Base-by-base conservation (phyloP, 2,797 vertebrate genomes). In the Silurus aristotelis region DNA sequence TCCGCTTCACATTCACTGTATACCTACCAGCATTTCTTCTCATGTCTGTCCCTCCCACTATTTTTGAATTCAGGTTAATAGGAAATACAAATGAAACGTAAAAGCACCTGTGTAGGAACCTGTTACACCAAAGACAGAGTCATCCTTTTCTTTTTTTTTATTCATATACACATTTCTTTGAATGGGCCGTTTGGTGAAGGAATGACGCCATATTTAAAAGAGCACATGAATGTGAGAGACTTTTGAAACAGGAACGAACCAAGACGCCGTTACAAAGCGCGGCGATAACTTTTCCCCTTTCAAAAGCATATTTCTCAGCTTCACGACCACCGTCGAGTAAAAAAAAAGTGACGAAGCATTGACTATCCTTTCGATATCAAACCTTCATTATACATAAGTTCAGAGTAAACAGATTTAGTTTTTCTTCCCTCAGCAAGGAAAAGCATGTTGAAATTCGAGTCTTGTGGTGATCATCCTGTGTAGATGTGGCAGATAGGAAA, bases 391-490 rank as follows among this genome's bases (percentile, higher is more conserved):
- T 31, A 58, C 9, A 27, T 31, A 27, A 19, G 55, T 63, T 77
- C 46, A 2, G 6, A 46, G 38, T 46, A 46, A 79, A 63, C 58
- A 79, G 12, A 17, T 46, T 46, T 46, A 38, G 46, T 10, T 61
- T 61, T 22, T n/a, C 6, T 0, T 20, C 58, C 20, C 56, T 48
- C 22, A 25, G 60, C 31, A n/a, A 14, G 38, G 31, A 22, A 25
- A 63, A 63, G 76, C 31, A 43, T 46, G 19, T 63, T 79, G 58
- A 61, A 79, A 64, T 79, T 25, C 20, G 12, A 46, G 77, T 63
- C 60, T 48, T 64, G 77, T 48, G 77, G 22, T 48, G 58, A 46
- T 79, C 58, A 78, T 43, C 13, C 76, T 38, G 8, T 60, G 73
- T 15, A 76, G 70, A 71, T 22, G 38, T 8, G 14, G 48, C 52